Percentiles rank a stretch among this genome's conserved stretches.
Conservation (phyloP, 1,140 invertebrate genomes). For the Microplitis demolitor region DNA sequence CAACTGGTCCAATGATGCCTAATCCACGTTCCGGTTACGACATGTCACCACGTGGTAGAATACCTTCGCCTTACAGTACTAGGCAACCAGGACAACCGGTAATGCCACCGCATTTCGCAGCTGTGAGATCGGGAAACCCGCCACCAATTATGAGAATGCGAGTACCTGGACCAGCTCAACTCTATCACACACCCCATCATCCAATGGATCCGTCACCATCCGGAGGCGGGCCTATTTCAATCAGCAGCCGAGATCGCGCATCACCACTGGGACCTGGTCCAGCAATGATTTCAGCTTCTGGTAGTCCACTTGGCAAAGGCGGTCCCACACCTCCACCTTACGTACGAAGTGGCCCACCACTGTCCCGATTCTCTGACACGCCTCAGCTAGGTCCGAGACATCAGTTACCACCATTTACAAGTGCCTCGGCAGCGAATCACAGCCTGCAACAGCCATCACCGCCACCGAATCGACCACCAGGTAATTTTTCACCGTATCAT, state of each 20-base stretch:
- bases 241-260: slow-evolving; percentile 54
- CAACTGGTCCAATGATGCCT: slow-evolving; percentile 47
- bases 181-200: slow-evolving; percentile 62
- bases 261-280: slow-evolving; percentile 49
- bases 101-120: slow-evolving; percentile 56
- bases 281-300: slow-evolving; percentile 49
- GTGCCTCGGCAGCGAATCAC: slow-evolving; percentile 41
- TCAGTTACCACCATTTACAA: slow-evolving; percentile 53
- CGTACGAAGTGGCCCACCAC: slow-evolving; percentile 41
- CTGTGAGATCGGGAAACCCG: slow-evolving; percentile 49
- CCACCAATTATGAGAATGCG: slow-evolving; percentile 54
- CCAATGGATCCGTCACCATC: slow-evolving; percentile 65
- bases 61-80: slow-evolving; percentile 53
- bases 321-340: slow-evolving; percentile 55
- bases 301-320: slow-evolving; percentile 53
- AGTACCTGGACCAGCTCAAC: slow-evolving; percentile 48
- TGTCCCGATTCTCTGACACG: slow-evolving; percentile 46
- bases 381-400: slow-evolving; percentile 53
- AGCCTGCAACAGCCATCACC: slow-evolving; percentile 55
- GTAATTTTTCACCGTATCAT: slow-evolving; percentile 60
- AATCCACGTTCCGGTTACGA: slow-evolving; percentile 54
- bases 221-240: slow-evolving; percentile 61
- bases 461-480: slow-evolving; percentile 47
- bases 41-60: slow-evolving; percentile 53
- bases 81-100: slow-evolving; percentile 51